These are phyloP conservation scores for Panonychus citri DNA, from an alignment of 1,140 invertebrate genomes.

Conservation along the genomic window DNA sequence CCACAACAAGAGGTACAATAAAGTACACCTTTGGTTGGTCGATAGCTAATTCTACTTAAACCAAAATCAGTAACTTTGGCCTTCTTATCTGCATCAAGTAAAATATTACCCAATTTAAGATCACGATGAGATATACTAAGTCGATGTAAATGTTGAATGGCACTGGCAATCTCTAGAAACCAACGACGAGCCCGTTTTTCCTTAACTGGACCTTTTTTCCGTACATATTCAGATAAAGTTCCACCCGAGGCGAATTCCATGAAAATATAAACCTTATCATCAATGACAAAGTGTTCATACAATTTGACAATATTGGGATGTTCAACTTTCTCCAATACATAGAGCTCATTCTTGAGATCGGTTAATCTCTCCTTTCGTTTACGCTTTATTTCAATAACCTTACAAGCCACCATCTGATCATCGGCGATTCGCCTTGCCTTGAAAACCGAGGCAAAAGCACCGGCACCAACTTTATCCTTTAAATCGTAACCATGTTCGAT, in stretches of 20 bases:
- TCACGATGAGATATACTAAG: slow-evolving; percentile 39
- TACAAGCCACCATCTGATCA: neutral
- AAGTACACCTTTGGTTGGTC: neutral
- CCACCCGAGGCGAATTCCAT: slow-evolving; percentile 8
- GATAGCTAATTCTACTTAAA: slow-evolving; percentile 8
- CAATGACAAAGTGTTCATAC: slow-evolving; percentile 11
- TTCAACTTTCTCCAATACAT: slow-evolving; percentile 4
- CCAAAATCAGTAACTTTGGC: slow-evolving; percentile 11
- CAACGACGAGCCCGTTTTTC: slow-evolving; percentile 1
- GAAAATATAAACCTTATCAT: slow-evolving; percentile 10
- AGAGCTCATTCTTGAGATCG: slow-evolving; percentile 7
- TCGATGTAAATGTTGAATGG: slow-evolving; percentile 25
- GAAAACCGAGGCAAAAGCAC: slow-evolving; percentile 5
- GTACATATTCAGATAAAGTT: slow-evolving; percentile 6
- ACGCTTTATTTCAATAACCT: slow-evolving; percentile 8
- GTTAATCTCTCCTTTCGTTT: neutral
- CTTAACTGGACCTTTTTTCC: slow-evolving; percentile 1
- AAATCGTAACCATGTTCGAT: neutral
- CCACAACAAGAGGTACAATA: slow-evolving; percentile 15
- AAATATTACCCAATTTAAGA: slow-evolving; percentile 41
- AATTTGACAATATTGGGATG: slow-evolving; percentile 11
- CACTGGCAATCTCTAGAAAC: slow-evolving; percentile 6
- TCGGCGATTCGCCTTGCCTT: neutral
- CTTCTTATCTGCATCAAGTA: slow-evolving; percentile 21
- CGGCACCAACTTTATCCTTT: slow-evolving; percentile 4